Percentiles rank a stretch among this genome's conserved stretches.
Evolutionary conservation across 2,113 vertebrate genomes (phyloP).

Genomic region (Nansenia antarctica): DNA sequence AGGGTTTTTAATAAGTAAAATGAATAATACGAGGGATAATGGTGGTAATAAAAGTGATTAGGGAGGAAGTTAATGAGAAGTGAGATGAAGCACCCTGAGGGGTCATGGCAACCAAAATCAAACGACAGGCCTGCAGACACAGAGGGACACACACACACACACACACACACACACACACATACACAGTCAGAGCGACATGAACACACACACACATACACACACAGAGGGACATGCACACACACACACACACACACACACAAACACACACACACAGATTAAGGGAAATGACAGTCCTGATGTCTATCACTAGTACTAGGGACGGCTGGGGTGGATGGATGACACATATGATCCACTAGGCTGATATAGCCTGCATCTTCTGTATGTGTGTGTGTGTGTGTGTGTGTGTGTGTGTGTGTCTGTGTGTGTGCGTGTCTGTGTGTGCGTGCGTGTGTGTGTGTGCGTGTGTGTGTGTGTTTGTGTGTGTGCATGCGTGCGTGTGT

Average conservation of each 20-base stretch:
- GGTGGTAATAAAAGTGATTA: constrained; percentile 66
- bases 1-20: constrained; percentile 68
- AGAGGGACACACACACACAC: too few species aligned
- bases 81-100: constrained; percentile 64
- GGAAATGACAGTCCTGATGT: constrained; percentile 1
- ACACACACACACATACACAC: too few species aligned
- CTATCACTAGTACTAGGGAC: constrained; percentile 24
- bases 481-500: constrained; percentile 32
- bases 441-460: background rate
- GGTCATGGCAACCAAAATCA: constrained; percentile 62
- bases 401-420: constrained; percentile 1
- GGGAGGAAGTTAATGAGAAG: constrained; percentile 65
- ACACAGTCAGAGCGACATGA: too few species aligned
- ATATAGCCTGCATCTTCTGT: constrained; percentile 6
- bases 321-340: background rate
- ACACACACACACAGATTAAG: too few species aligned
- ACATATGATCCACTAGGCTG: background rate
- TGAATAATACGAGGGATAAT: constrained; percentile 66
- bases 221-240: too few species aligned
- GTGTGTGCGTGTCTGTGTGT: background rate
- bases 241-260: too few species aligned
- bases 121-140: constrained; percentile 19
- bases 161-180: too few species aligned
- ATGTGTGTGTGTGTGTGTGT: constrained; percentile 1
- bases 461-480: constrained; percentile 17